These are phyloP conservation scores for Cataglyphis albicans DNA, from an alignment of 2,888 invertebrate genomes.

Conservation along the genomic window DNA sequence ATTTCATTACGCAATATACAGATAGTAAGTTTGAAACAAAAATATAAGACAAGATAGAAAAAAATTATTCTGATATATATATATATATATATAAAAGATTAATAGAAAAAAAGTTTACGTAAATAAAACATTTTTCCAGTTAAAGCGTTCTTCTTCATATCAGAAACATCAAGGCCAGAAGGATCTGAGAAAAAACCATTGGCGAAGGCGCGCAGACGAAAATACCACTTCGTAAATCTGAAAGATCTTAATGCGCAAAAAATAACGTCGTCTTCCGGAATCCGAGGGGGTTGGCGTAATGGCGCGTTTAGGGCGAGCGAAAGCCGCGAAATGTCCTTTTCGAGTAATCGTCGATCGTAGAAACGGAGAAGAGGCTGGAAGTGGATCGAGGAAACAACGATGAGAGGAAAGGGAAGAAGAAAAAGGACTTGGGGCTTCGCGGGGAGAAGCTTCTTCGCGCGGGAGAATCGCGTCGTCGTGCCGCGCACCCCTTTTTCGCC, in stretches of 20 bases:
- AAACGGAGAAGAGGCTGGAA: slow-evolving; percentile 27
- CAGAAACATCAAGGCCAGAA: neutral
- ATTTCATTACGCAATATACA: neutral
- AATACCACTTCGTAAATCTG: slow-evolving; percentile 14
- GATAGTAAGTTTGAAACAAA: neutral
- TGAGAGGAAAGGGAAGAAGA: slow-evolving; percentile 1
- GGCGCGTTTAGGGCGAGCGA: slow-evolving; percentile 33
- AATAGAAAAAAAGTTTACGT: neutral
- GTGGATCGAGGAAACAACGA: slow-evolving; percentile 36
- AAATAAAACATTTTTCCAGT: neutral
- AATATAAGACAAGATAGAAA: neutral
- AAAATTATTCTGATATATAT: neutral
- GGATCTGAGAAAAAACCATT: neutral
- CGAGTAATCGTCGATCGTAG: slow-evolving; percentile 63
- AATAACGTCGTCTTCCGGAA: slow-evolving; percentile 27
- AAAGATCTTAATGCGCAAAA: slow-evolving; percentile 37
- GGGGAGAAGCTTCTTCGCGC: slow-evolving; percentile 11
- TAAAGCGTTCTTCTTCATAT: neutral
- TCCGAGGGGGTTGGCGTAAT: slow-evolving; percentile 1
- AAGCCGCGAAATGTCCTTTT: slow-evolving; percentile 57
- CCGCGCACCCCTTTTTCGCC: slow-evolving; percentile 65
- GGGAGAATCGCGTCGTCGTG: slow-evolving; percentile 34
- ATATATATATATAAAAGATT: neutral
- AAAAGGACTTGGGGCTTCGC: neutral
- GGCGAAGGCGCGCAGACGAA: neutral